phyloP scores from a whole-genome alignment of 2,888 invertebrate genomes.

The Eupithecia subfuscata region DNA sequence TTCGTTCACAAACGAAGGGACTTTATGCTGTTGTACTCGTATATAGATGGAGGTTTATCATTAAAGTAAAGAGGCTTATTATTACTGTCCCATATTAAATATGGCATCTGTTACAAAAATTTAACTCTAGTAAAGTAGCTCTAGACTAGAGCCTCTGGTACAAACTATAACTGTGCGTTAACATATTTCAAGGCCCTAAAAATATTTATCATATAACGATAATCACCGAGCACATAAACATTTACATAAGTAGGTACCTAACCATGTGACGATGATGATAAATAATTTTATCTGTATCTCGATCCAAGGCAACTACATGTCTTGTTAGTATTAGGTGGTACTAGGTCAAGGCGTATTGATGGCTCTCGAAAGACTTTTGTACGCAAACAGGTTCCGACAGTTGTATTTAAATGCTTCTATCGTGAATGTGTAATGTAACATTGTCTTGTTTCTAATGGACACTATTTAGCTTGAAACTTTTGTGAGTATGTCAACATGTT shows the following conservation, averaged over 20 bases:
- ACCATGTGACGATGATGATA: constrained; percentile 25
- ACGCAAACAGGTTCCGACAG: constrained; percentile 58
- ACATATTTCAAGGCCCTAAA: constrained; percentile 2
- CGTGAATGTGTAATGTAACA: constrained; percentile 25
- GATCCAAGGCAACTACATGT: constrained; percentile 38
- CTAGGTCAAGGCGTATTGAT: constrained; percentile 63
- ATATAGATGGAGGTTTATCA: no score
- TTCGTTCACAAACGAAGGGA: no score
- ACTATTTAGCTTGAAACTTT: background rate
- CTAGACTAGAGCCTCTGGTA: background rate
- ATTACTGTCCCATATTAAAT: no score
- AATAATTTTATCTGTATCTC: constrained; percentile 34
- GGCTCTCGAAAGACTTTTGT: constrained; percentile 62
- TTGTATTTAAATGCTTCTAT: constrained; percentile 16
- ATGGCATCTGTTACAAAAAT: no score
- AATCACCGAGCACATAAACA: constrained; percentile 14
- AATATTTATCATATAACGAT: background rate
- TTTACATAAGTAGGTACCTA: constrained; percentile 14
- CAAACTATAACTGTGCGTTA: background rate
- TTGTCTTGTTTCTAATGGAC: constrained; percentile 6
- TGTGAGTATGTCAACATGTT: background rate
- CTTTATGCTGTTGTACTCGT: no score
- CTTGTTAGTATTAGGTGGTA: constrained; percentile 33
- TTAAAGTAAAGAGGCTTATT: no score
- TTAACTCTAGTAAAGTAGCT: no score